phyloP scores from a whole-genome alignment of 2,113 vertebrate genomes.

The Phalacrocorax brasilianus region DNA sequence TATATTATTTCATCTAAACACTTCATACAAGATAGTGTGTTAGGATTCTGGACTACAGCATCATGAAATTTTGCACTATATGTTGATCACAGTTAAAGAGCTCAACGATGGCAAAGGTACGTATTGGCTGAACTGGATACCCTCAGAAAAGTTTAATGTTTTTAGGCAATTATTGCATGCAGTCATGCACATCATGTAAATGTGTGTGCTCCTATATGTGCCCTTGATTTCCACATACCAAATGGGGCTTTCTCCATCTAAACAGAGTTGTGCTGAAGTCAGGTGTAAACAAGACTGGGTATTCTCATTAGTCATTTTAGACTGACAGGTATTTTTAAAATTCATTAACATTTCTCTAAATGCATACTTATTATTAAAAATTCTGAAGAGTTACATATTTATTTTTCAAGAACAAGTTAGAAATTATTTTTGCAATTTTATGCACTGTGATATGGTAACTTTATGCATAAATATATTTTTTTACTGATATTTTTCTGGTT shows the following conservation, averaged over 20 bases:
- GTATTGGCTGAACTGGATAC: not conserved
- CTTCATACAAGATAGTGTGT: not conserved
- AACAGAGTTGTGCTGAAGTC: not conserved
- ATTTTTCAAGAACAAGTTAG: not conserved
- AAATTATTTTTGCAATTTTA: not conserved
- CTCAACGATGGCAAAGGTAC: not conserved
- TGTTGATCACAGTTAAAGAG: not conserved
- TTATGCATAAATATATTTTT: not conserved
- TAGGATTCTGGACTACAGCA: not conserved
- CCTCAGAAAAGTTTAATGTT: not conserved
- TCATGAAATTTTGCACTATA: not conserved
- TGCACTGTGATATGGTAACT: not conserved
- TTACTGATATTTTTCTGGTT: not conserved
- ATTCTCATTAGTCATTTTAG: not conserved
- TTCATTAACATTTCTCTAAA: not conserved
- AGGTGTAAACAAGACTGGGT: not conserved
- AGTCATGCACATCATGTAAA: not conserved
- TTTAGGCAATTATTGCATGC: not conserved
- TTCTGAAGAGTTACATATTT: not conserved
- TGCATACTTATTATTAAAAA: not conserved
- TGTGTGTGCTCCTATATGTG: not conserved
- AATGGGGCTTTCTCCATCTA: not conserved
- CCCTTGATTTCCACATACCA: not conserved
- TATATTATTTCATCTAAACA: not conserved
- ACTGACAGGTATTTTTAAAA: not conserved